Percentiles rank a stretch among this genome's conserved stretches.
Conservation (phyloP, 53 echinoderm and acorn worm genomes). For the Zoroaster sp. region DNA sequence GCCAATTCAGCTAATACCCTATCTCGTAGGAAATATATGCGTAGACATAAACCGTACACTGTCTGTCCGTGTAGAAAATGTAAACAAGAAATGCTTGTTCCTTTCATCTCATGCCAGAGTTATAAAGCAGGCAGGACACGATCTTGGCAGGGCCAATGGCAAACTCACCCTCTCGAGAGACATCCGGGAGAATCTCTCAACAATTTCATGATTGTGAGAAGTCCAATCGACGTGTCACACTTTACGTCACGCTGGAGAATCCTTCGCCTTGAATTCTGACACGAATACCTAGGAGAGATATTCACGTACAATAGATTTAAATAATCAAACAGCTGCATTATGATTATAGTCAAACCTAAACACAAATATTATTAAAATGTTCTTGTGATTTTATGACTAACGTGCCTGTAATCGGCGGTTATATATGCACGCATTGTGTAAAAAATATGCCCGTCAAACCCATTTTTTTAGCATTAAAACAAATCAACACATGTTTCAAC, state of each 20-base stretch:
- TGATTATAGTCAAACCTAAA: no score
- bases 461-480: no score
- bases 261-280: neutral
- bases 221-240: neutral
- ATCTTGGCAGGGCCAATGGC: neutral
- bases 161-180: neutral
- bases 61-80: neutral
- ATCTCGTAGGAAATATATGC: neutral
- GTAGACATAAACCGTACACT: neutral
- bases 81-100: neutral
- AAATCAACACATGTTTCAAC: no score
- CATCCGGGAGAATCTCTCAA: neutral
- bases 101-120: neutral
- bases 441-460: no score
- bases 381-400: no score
- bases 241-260: neutral
- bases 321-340: no score
- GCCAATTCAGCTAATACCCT: neutral
- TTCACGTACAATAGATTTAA: no score
- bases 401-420: no score
- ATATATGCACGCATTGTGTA: no score
- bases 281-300: no score
- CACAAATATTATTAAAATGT: no score
- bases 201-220: neutral
- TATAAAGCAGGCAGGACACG: neutral